These are phyloP conservation scores for Bos javanicus DNA, from an alignment of 2,113 vertebrate genomes.

Conservation along the genomic window DNA sequence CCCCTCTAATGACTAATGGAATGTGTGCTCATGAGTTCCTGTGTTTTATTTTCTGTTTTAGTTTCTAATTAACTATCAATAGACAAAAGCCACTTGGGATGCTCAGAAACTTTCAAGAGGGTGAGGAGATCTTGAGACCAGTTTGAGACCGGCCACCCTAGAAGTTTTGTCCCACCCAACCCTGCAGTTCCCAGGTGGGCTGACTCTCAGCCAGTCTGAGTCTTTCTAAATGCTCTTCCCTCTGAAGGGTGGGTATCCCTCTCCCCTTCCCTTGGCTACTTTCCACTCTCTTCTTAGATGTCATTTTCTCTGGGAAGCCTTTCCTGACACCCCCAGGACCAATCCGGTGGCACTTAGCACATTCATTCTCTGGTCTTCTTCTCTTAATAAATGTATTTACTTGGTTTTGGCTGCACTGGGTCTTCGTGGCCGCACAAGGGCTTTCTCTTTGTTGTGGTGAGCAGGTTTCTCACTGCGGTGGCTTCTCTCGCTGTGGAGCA, in stretches of 20 bases:
- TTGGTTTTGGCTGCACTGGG: not conserved
- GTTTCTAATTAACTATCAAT: slow-evolving; percentile 5
- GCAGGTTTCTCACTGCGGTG: not conserved
- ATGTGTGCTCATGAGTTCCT: not conserved
- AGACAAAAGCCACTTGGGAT: not conserved
- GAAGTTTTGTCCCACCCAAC: not conserved
- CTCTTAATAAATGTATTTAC: not conserved
- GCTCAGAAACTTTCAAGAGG: not conserved
- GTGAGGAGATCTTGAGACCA: not conserved
- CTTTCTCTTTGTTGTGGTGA: not conserved
- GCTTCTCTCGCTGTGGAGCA: not conserved
- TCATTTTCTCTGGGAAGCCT: not conserved
- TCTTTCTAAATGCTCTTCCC: not conserved
- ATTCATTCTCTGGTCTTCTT: not conserved
- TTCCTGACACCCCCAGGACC: not conserved
- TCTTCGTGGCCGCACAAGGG: not conserved
- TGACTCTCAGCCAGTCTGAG: not conserved
- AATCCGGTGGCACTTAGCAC: not conserved
- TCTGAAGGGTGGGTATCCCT: not conserved
- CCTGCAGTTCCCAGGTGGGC: not conserved
- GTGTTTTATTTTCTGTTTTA: slow-evolving; percentile 15
- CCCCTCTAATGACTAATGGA: not conserved
- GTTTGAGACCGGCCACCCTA: not conserved
- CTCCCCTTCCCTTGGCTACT: not conserved
- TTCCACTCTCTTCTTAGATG: not conserved